phyloP scores from a whole-genome alignment of 2,888 invertebrate species.

The Agriotes lineatus region DNA sequence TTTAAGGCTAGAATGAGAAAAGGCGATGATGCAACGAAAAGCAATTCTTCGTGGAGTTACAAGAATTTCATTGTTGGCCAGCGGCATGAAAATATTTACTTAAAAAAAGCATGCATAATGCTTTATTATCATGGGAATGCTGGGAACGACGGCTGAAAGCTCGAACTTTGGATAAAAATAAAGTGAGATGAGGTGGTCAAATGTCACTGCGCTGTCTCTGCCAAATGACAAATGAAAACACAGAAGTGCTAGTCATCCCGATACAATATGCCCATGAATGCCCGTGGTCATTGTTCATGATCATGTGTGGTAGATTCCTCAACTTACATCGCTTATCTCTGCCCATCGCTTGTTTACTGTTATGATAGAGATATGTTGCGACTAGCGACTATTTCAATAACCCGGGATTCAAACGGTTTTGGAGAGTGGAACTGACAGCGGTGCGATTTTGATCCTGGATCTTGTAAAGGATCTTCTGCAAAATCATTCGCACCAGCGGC shows the following conservation, averaged over 20 bases:
- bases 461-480: not conserved
- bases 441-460: too few relatives aligned
- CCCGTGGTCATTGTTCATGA: constrained; percentile 55
- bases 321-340: constrained; percentile 23
- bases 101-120: constrained; percentile 36
- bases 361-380: constrained; percentile 35
- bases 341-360: constrained; percentile 39
- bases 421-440: not conserved
- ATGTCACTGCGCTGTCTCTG: constrained; percentile 63
- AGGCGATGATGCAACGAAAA: too few relatives aligned
- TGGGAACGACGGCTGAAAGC: constrained; percentile 59
- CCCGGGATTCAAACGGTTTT: constrained; percentile 1
- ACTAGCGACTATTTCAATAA: constrained; percentile 30
- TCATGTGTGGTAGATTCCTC: constrained; percentile 55
- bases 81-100: constrained; percentile 40
- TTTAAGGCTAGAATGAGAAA: too few relatives aligned
- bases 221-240: constrained; percentile 65
- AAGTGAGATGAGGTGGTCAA: constrained; percentile 63
- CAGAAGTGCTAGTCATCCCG: constrained; percentile 62
- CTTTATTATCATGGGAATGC: constrained; percentile 55
- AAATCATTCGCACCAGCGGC: too few relatives aligned
- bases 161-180: constrained; percentile 45
- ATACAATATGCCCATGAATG: constrained; percentile 57
- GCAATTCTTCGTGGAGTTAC: not conserved
- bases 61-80: constrained; percentile 41